Conservation (phyloP, 2,888 invertebrate species). For the Piscicola geometra region DNA sequence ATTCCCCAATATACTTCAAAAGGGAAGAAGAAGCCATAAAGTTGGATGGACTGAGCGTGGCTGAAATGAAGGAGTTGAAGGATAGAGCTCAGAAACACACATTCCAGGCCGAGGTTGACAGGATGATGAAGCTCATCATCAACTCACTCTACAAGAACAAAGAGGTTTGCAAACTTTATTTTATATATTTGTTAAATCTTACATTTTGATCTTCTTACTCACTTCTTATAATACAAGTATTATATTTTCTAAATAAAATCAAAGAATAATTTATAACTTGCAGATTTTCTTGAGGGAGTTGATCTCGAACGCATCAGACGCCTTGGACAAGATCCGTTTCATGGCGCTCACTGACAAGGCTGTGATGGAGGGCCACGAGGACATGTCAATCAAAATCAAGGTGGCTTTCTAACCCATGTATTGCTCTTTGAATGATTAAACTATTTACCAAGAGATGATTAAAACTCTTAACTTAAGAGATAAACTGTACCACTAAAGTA, state of each 20-base stretch:
- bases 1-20: conserved; percentile 10
- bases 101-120: conserved; percentile 97
- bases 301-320: conserved; percentile 98
- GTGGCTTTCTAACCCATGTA: no score
- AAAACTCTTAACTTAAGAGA: no score
- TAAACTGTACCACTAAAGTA: no score
- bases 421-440: no score
- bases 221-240: background rate
- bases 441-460: no score
- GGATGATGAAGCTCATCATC: conserved; percentile 99
- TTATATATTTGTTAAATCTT: no score
- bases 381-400: conserved; percentile 80
- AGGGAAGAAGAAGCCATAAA: conserved; percentile 93
- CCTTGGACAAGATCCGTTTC: conserved; percentile 92
- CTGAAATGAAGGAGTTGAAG: conserved; percentile 83
- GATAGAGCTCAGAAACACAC: conserved; percentile 68
- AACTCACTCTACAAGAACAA: conserved; percentile 98
- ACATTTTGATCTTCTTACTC: background rate
- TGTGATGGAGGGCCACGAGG: conserved; percentile 72
- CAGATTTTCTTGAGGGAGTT: conserved; percentile 92
- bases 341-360: conserved; percentile 80
- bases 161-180: conserved; percentile 67
- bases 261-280: conserved; percentile 38
- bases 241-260: no score
- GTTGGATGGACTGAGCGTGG: conserved; percentile 86